These are phyloP conservation scores for Metopolophium dirhodum DNA, from an alignment of 1,140 invertebrate genomes.

Conservation along the genomic window DNA sequence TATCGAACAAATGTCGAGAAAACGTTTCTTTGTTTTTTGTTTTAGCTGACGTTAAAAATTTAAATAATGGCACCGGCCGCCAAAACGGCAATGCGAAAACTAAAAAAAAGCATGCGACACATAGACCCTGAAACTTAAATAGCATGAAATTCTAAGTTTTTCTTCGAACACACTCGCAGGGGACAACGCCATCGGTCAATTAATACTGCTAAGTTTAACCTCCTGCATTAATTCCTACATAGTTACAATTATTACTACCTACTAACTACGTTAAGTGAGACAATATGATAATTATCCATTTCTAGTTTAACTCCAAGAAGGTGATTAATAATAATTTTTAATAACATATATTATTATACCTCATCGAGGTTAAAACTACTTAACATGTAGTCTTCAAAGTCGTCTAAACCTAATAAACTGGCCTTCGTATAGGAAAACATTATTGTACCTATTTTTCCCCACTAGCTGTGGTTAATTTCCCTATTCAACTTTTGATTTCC, in stretches of 20 bases:
- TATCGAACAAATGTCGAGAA: conserved; percentile 7
- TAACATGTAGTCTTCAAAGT: conserved; percentile 11
- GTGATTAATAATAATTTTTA: conserved; percentile 25
- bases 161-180: not conserved
- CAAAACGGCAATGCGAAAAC: conserved; percentile 4
- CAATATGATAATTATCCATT: conserved; percentile 22
- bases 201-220: not conserved
- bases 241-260: conserved; percentile 4
- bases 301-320: conserved; percentile 1
- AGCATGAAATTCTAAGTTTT: not conserved
- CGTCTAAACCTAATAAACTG: not conserved
- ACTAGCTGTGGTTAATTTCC: not conserved
- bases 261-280: not conserved
- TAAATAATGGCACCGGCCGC: not conserved
- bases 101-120: not conserved
- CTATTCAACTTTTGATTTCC: conserved; percentile 6
- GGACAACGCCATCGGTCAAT: not conserved
- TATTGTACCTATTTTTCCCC: not conserved
- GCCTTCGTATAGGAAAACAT: not conserved
- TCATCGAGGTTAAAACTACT: conserved; percentile 29
- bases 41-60: not conserved
- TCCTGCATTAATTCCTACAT: not conserved
- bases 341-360: conserved; percentile 23
- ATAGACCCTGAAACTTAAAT: conserved; percentile 47
- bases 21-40: not conserved